A percentile compares a stretch with the other conserved stretches of the same genome.
Conservation (phyloP, 2,113 vertebrate genomes). For the Panthera tigris region DNA sequence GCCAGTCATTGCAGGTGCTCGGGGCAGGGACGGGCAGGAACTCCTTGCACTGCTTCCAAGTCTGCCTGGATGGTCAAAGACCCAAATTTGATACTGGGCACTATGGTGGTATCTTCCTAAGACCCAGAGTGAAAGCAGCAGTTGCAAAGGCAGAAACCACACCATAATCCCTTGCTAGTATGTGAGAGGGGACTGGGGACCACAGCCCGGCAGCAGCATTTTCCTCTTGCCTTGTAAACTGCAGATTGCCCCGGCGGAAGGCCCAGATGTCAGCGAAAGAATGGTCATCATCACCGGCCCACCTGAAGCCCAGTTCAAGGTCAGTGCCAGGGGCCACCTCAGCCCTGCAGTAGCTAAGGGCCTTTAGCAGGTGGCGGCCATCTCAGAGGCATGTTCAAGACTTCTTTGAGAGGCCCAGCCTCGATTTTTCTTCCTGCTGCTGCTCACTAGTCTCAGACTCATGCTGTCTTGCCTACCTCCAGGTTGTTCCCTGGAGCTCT, state of each 20-base stretch:
- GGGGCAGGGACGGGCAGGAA: not conserved
- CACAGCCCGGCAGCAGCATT: not conserved
- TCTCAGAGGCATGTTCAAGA: not conserved
- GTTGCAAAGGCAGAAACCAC: not conserved
- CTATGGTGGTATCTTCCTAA: not conserved
- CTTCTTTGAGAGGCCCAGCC: not conserved
- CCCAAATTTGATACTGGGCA: not conserved
- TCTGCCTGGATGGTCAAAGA: not conserved
- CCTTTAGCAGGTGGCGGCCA: not conserved
- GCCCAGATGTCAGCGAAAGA: conserved; percentile 90
- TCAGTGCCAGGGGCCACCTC: conserved; percentile 63
- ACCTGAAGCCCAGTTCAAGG: conserved; percentile 98
- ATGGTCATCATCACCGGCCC: conserved; percentile 97
- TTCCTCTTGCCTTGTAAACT: accelerated
- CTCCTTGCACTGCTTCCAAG: not conserved
- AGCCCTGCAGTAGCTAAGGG: not conserved
- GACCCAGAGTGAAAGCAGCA: not conserved
- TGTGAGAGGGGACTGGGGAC: not conserved
- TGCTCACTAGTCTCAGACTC: not conserved
- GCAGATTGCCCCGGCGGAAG: conserved; percentile 94
- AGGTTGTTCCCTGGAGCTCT: not conserved
- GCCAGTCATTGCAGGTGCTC: not conserved
- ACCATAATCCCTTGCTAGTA: accelerated
- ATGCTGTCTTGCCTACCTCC: accelerated
- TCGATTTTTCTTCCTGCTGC: not conserved